Evolutionary conservation across 1,140 invertebrate genomes (phyloP).

Genomic region (Gerris buenoi): DNA sequence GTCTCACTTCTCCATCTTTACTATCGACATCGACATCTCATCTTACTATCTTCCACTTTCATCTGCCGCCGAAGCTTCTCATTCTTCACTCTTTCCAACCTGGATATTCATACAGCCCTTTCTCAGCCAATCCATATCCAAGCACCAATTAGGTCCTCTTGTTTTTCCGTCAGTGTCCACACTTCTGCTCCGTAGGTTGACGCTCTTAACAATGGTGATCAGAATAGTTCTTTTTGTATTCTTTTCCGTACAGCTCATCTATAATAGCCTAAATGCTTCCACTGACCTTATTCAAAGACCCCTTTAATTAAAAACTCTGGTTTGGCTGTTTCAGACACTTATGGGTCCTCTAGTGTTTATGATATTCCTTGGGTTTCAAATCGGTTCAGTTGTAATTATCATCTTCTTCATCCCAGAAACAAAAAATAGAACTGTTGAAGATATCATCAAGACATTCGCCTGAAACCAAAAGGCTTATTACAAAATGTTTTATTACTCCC

Average conservation of each 20-base stretch:
- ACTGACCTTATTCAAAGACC: neutral
- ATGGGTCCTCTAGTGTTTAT: constrained; percentile 10
- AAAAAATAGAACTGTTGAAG: constrained; percentile 9
- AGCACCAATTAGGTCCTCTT: neutral
- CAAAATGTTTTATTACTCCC: too few species aligned
- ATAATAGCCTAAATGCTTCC: neutral
- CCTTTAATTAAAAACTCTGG: neutral
- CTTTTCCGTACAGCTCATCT: neutral
- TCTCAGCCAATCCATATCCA: neutral
- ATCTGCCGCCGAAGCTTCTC: too few species aligned
- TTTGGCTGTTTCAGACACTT: constrained; percentile 3
- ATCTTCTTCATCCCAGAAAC: constrained; percentile 11
- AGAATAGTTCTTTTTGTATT: neutral
- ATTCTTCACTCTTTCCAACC: too few species aligned
- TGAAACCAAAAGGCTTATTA: too few species aligned
- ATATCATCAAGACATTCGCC: too few species aligned
- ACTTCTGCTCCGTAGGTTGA: neutral
- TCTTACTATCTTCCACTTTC: too few species aligned
- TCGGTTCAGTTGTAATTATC: neutral
- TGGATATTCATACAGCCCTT: too few species aligned
- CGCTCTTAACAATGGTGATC: neutral
- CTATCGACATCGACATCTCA: too few species aligned
- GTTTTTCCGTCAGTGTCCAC: neutral
- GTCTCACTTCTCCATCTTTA: too few species aligned
- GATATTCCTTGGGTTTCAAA: constrained; percentile 10